Conservation (phyloP, 2,797 vertebrate species). For the Propithecus deckenii region DNA sequence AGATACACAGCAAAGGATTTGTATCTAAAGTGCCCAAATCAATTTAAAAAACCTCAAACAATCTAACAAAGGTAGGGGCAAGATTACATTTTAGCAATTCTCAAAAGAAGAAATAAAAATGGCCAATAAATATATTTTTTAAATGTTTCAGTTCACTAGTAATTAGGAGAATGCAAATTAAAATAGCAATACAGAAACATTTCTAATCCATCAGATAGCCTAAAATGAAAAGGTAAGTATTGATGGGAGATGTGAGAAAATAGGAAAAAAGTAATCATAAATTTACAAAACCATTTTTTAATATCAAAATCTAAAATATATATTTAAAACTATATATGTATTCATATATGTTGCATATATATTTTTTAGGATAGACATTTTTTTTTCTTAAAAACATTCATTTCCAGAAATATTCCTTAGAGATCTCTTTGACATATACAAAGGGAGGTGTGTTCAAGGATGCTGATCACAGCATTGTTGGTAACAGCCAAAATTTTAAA, state of each 20-base stretch:
- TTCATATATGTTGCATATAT: background rate
- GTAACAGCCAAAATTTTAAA: background rate
- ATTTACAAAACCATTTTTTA: background rate
- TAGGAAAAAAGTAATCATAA: background rate
- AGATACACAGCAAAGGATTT: slow-evolving; percentile 8
- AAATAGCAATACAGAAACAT: background rate
- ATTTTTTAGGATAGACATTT: background rate
- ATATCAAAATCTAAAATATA: background rate
- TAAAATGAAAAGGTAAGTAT: slow-evolving; percentile 29
- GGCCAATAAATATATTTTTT: background rate
- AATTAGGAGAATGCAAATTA: background rate
- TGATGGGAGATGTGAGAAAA: background rate
- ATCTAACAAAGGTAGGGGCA: background rate
- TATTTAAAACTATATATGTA: background rate
- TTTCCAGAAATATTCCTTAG: background rate
- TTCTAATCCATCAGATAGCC: background rate
- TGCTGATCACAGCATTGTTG: background rate
- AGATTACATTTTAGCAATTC: background rate
- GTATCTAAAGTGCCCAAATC: background rate
- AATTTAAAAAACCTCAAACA: background rate
- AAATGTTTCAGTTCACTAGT: background rate
- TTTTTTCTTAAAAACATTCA: background rate
- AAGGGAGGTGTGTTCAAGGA: background rate
- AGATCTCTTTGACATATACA: background rate
- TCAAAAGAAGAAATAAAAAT: background rate